A percentile compares a stretch with the other conserved stretches of the same genome.
Evolutionary conservation across 2,113 vertebrate genomes (phyloP).

Genomic region (Anthoscopus minutus): DNA sequence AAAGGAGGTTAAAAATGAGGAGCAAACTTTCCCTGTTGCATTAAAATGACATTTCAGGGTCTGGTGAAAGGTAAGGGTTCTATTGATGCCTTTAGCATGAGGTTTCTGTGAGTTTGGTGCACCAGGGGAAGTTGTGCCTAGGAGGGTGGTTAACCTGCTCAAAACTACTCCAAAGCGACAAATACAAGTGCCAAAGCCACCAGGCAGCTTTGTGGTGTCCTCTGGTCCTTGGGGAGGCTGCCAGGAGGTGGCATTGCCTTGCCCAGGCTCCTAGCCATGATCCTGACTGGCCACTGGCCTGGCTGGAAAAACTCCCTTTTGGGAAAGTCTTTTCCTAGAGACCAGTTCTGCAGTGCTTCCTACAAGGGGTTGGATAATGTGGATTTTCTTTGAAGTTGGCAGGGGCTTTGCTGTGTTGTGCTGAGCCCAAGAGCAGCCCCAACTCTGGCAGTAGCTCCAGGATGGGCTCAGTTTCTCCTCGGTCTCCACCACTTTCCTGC

Average conservation of each 20-base stretch:
- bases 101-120: not conserved
- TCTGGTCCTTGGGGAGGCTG: not conserved
- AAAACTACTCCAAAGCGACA: not conserved
- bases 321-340: not conserved
- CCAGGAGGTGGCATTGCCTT: not conserved
- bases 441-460: not conserved
- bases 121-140: not conserved
- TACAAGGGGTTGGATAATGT: not conserved
- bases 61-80: not conserved
- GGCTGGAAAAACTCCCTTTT: not conserved
- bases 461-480: not conserved
- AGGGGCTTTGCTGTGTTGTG: not conserved
- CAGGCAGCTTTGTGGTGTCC: not conserved
- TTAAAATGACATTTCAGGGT: not conserved
- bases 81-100: not conserved
- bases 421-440: not conserved
- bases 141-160: not conserved
- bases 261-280: not conserved
- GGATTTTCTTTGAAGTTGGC: not conserved
- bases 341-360: not conserved
- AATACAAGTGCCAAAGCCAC: not conserved
- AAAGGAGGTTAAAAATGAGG: not conserved
- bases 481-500: not conserved
- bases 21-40: slow-evolving; percentile 26
- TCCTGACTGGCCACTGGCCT: not conserved